Base-by-base conservation (phyloP, 2,797 vertebrate genomes). In the Simalia tracyae region DNA sequence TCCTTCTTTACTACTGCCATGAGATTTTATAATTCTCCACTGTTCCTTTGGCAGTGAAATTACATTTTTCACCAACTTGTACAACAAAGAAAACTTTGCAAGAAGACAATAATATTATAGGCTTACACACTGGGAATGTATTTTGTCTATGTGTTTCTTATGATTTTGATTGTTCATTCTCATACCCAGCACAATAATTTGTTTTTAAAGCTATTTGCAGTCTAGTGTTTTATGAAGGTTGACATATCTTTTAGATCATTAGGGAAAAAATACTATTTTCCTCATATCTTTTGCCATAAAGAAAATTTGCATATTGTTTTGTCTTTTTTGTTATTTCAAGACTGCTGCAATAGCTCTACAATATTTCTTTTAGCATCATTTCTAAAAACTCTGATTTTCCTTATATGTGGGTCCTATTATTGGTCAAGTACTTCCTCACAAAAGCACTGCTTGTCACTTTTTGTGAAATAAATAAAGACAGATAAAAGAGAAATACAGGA, bases 191-290 rank as follows among this genome's bases (percentile, higher is more conserved):
- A 89, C 24, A 89, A n/a, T 94, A 90, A 91, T 68, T 94, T 94
- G 22, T 19, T 28, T 93, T 95, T 93, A 90, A 92, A 94, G 92
- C 85, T 68, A 17, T 93, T 95, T 93, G 88, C 31, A 92, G 5
- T 91, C 54, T 91, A 95, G 61, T 89, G 88, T 94, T 96, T 94
- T 95, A 9, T 95, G 89, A 94, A 92, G 36, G 54, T 72, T 96
- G 95, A 26, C 26, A 0, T 12, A 88, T 63, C 87, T 46, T 4
- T 46, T 57, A 64, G n/a, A 84, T 64, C 9, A 24, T 89, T 89
- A 88, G 61, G 22, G 57, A 59, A 85, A 64, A 91, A 88, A 36
- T 26, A 24, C 19, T 59, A 26, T 50, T 57, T 68, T 59, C 22
- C 6, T 24, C 22, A 26, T 56, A 17, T 54, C 31, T 72, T 0